Base-by-base conservation (phyloP, 2,888 invertebrate genomes). In the Xanthia icteritia region DNA sequence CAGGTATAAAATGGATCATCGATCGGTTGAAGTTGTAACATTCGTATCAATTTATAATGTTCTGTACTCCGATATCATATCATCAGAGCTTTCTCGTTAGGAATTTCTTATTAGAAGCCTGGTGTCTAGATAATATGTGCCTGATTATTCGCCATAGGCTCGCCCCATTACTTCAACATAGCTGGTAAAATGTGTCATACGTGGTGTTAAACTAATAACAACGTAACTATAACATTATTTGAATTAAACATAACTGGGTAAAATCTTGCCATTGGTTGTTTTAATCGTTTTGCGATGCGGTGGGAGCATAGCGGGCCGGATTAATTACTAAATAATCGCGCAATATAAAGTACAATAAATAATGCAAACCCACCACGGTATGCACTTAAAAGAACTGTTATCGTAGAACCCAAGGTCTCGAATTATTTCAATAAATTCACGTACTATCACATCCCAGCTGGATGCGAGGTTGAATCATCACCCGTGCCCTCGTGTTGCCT, bases 291-390 rank as follows among this genome's bases (percentile, higher is more conserved):
- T 31, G 11, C 23, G 13, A 13, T 31, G 56, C 51, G 13, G 11
- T 58, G 27, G 13, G 20, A 75, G 1, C 9, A 36, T 58, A 76
- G 64, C 20, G 15, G 48, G 15, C n/a, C 5, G 15, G 23, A 69
- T 23, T 64, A 20, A n/a, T 60, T 27, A 45, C 60, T 27, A 39
- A 66, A 60, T 58, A 48, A 42, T 36, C 23, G 5, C 48, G 36
- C 0, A 45, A 68, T 79, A 23, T 58, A n/a, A 58, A 56, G 70
- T 73, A 84, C 77, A 84, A 76, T 68, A 48, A 31, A 77, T 58
- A 81, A 83, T 71, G 60, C 51, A 51, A 81, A 68, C 36, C 31
- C 36, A 42, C 9, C 48, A 60, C 48, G 5, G 5, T 27, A 20
- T 61, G 58, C 48, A 69, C 58, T 42, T 56, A 39, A 42, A 65